Evolutionary conservation across 2,797 vertebrate species (phyloP).

Genomic region (Acanthopagrus latus): DNA sequence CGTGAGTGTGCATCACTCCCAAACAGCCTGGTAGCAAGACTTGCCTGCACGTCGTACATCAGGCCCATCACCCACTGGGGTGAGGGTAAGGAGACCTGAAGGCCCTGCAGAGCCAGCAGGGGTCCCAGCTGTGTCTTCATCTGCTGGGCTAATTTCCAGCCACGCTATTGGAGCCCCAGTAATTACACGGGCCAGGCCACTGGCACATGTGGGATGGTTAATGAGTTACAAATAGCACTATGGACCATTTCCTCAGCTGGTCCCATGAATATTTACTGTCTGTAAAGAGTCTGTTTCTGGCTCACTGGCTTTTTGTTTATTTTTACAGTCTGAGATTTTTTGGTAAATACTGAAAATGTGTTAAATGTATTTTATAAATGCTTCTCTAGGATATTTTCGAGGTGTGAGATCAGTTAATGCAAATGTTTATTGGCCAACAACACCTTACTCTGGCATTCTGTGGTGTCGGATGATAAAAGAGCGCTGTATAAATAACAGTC

Average conservation of each 20-base stretch:
- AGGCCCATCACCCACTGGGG: constrained; percentile 54
- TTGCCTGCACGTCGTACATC: constrained; percentile 31
- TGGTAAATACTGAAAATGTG: constrained; percentile 23
- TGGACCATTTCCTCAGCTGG: constrained; percentile 61
- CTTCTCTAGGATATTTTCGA: neutral
- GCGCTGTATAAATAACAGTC: constrained; percentile 55
- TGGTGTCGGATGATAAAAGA: constrained; percentile 40
- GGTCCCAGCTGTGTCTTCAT: constrained; percentile 84
- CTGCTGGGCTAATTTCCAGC: constrained; percentile 79
- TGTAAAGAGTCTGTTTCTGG: neutral
- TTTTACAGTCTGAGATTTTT: constrained; percentile 26
- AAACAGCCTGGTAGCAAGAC: constrained; percentile 3
- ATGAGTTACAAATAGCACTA: constrained; percentile 76
- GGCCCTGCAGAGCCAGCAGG: constrained; percentile 61
- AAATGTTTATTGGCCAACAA: constrained; percentile 45
- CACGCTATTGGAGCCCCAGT: constrained; percentile 66
- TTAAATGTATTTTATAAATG: constrained; percentile 15
- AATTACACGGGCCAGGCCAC: constrained; percentile 78
- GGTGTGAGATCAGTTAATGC: constrained; percentile 25
- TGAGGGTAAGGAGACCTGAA: constrained; percentile 64
- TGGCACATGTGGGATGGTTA: constrained; percentile 71
- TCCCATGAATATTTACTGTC: constrained; percentile 58
- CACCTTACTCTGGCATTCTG: constrained; percentile 37
- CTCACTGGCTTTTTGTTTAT: constrained; percentile 45
- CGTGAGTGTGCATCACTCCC: constrained; percentile 8